Base-by-base conservation (phyloP, 1,140 invertebrate species). In the Ridgeia piscesae region DNA sequence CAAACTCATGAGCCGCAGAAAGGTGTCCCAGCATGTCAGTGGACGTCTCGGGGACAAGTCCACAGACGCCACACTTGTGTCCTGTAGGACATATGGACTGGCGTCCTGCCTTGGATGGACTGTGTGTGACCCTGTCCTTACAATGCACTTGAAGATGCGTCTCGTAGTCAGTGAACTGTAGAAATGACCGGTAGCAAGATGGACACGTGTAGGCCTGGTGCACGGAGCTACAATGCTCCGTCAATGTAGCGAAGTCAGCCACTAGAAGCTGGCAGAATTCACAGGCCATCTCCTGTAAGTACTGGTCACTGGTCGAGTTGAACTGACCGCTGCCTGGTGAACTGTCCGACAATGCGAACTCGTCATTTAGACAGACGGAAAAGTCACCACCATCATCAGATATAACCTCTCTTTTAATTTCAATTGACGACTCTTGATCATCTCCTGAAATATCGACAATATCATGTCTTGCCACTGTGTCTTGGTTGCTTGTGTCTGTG, bases 281-380 rank as follows among this genome's bases (percentile, higher is more conserved):
- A 90, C 89, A 90, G 33, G 17, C 89, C 89, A 90, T 34, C 34
- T 90, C 89, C 35, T 90, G 89, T 14, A 90, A 90, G 35, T 34
- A 31, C 6, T 9, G 58, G 27, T 77, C 58, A 77, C 58, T 77
- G 11, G 58, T 21, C 27, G 58, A 77, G 58, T 21, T 77, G 27
- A 77, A 77, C 58, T 77, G 58, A 77, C 58, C 58, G 27, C 58
- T 21, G 27, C 17, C 27, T 2, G 58, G 6, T 4, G 58, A 77
- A 77, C 58, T 77, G 58, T 21, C 27, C 17, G 58, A 77, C 27
- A 77, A 77, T 17, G 14, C 27, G 58, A 77, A 77, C 27, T 77
- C 58, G 27, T 77, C 17, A 21, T 77, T 77, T 77, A 77, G 58
- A 77, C 58, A 77, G 27, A 77, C 58, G 27, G 58, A 77, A 77